Conservation (phyloP, 2,113 vertebrate species). For the Rhegmatorhina hoffmannsi region DNA sequence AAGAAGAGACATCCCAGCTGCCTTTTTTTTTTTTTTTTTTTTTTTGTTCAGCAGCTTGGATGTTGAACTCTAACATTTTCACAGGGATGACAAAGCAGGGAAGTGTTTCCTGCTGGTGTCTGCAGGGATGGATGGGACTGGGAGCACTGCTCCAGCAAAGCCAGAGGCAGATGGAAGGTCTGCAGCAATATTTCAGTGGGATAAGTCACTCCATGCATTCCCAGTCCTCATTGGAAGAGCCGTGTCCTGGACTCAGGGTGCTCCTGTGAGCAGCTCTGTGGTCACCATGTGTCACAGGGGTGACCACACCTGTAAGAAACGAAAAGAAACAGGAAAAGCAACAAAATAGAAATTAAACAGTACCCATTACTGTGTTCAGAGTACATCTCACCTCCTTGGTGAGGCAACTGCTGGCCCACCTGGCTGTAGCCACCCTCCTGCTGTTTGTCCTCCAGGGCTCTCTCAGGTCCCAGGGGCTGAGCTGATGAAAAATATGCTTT, state of each 20-base stretch:
- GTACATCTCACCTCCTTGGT: background rate
- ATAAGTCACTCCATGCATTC: background rate
- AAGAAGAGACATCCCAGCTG: background rate
- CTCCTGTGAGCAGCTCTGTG: background rate
- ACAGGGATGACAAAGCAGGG: background rate
- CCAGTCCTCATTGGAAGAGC: background rate
- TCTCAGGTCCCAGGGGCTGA: too few relatives aligned
- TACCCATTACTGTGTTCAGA: background rate
- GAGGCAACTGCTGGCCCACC: background rate
- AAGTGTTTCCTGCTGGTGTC: background rate
- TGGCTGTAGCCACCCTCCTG: background rate
- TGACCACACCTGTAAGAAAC: background rate
- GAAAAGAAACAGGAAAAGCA: background rate
- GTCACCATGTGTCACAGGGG: background rate
- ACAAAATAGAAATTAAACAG: background rate
- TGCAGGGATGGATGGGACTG: background rate
- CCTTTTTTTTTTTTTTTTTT: background rate
- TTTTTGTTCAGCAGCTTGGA: background rate
- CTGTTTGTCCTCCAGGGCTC: background rate
- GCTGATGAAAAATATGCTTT: background rate
- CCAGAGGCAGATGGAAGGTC: background rate
- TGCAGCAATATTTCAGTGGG: background rate
- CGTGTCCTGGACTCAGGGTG: accelerated
- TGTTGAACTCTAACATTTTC: background rate
- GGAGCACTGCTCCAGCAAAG: accelerated